Conservation (phyloP, 2,113 vertebrate genomes). For the Brachirus orientalis region DNA sequence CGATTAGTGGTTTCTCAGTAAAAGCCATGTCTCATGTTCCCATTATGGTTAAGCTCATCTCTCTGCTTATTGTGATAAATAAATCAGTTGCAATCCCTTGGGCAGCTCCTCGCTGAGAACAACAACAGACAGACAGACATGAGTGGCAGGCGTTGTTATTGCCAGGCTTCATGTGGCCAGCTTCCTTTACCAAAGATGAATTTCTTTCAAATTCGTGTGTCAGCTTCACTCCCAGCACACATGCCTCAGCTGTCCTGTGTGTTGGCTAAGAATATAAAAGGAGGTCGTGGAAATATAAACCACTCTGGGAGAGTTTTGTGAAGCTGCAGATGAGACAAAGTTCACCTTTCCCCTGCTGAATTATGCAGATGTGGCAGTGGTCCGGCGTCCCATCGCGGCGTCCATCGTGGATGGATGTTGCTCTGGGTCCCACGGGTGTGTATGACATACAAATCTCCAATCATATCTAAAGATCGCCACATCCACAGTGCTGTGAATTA, state of each 20-base stretch:
- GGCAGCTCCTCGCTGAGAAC: conserved; percentile 11
- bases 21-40: conserved; percentile 37
- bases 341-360: conserved; percentile 52
- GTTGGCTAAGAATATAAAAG: conserved; percentile 11
- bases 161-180: conserved; percentile 3
- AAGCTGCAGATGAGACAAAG: conserved; percentile 11
- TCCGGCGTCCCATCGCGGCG: conserved; percentile 8
- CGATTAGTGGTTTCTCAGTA: conserved; percentile 26
- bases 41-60: conserved; percentile 41
- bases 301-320: background rate
- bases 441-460: conserved; percentile 29
- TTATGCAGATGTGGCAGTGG: conserved; percentile 34
- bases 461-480: conserved; percentile 42
- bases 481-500: background rate
- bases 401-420: conserved; percentile 21
- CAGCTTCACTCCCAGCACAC: background rate
- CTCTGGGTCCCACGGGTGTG: conserved; percentile 30
- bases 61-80: conserved; percentile 54
- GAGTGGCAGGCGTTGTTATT: background rate
- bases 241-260: no score
- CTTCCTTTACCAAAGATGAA: conserved; percentile 3
- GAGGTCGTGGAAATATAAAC: conserved; percentile 1
- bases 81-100: conserved; percentile 24
- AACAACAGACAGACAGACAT: conserved; percentile 8
- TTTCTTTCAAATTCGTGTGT: conserved; percentile 9